Evolutionary conservation across 1,140 invertebrate genomes (phyloP), one percentile per base, ranked within the genome.

Genomic region (Caligus rogercresseyi): DNA sequence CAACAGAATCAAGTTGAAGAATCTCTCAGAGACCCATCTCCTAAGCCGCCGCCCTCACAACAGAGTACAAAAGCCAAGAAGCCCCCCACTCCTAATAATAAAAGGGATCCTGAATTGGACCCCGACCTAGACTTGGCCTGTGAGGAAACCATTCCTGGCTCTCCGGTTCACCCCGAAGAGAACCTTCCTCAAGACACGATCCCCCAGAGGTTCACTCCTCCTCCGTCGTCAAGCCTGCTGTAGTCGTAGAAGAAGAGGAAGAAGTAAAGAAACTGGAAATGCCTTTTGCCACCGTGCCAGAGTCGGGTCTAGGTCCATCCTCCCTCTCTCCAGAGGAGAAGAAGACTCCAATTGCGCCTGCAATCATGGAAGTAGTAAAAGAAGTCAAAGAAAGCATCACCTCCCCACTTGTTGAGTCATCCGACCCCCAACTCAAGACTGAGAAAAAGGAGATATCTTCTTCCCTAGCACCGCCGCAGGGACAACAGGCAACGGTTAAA

Each of bases 101-200:
- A 60, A 25, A 43, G 16, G 18, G 57, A 60, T 15, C 20, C 25
- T 14, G 24, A 19, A 18, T 14, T 24, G 18, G 57, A 60, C 15
- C n/a, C n/a, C n/a, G 23, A 26, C 51, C 20, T 60, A 3, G 57
- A 60, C 51, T 43, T 60, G 23, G 57, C 24, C 1, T 60, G 57
- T 60, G 57, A n/a, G 2, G 57, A 60, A 15, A 60, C 57, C n/a
- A 60, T 60, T 43, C 57, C 57, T n/a, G 57, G 57, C 21, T 24
- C 20, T 60, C 57, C 57, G 15, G 57, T 60, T 53, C 57, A 60
- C 51, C 57, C 57, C 16, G 21, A n/a, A 18, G 21, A 20, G 3
- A 23, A 16, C 16, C 21, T 24, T 7, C 16, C 16, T 19, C 20
- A 16, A 19, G 16, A n/a, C n/a, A n/a, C n/a, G n/a, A n/a, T n/a